Conservation (phyloP, 2,888 invertebrate species). For the Dendrolimus pini region DNA sequence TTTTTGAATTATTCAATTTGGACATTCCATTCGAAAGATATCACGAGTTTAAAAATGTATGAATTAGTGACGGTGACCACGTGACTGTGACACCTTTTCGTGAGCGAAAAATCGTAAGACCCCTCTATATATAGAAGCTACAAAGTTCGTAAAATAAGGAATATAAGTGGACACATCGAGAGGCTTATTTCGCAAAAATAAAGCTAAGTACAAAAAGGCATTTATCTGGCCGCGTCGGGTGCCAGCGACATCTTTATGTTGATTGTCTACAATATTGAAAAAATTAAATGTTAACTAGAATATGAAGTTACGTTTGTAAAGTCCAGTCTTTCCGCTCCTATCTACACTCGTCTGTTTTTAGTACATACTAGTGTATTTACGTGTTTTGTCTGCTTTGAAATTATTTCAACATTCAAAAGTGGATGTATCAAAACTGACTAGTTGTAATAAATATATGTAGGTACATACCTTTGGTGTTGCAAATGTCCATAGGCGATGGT, state of each 20-base stretch:
- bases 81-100: too few species aligned
- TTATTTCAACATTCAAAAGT: conserved; percentile 2
- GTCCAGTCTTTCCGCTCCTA: background rate
- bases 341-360: background rate
- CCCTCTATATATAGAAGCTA: too few species aligned
- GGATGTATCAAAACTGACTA: too few species aligned
- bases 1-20: too few species aligned
- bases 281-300: background rate
- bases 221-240: background rate
- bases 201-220: background rate
- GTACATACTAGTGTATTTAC: background rate
- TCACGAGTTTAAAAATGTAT: too few species aligned
- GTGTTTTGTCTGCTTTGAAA: background rate
- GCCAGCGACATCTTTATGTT: background rate
- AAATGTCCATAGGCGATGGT: too few species aligned
- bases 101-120: too few species aligned
- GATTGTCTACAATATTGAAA: background rate
- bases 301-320: background rate
- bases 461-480: too few species aligned
- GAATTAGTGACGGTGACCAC: too few species aligned
- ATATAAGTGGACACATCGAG: background rate
- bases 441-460: too few species aligned
- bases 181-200: background rate
- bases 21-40: too few species aligned
- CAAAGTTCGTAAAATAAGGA: too few species aligned